Conservation (phyloP, 2,113 vertebrate genomes). For the Tyrannus savana region DNA sequence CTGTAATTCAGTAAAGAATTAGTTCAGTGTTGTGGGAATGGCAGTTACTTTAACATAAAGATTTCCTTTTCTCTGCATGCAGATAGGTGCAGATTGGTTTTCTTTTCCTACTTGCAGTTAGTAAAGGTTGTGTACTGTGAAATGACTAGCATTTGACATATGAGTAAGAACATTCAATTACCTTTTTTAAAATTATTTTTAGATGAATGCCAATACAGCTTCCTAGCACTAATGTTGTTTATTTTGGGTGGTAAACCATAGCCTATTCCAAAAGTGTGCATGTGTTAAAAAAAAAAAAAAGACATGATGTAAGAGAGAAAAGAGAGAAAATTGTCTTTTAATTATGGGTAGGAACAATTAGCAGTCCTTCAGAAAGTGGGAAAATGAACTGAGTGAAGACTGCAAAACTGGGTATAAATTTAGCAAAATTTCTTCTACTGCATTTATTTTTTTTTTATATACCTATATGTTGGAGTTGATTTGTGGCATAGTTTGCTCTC, state of each 20-base stretch:
- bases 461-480: background rate
- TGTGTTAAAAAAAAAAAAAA: background rate
- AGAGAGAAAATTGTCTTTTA: background rate
- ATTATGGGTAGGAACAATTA: background rate
- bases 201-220: background rate
- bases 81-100: background rate
- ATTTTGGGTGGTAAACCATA: background rate
- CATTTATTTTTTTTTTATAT: background rate
- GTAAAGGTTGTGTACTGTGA: background rate
- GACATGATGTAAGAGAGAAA: background rate
- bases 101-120: background rate
- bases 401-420: background rate
- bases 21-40: background rate
- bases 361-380: background rate
- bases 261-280: background rate
- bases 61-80: constrained; percentile 6
- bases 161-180: background rate
- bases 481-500: background rate
- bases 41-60: background rate
- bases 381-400: background rate
- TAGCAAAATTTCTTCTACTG: background rate
- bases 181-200: background rate
- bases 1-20: background rate
- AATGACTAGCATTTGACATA: background rate
- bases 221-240: background rate